Conservation (phyloP, 2,113 vertebrate genomes). For the Saguinus imperator region DNA sequence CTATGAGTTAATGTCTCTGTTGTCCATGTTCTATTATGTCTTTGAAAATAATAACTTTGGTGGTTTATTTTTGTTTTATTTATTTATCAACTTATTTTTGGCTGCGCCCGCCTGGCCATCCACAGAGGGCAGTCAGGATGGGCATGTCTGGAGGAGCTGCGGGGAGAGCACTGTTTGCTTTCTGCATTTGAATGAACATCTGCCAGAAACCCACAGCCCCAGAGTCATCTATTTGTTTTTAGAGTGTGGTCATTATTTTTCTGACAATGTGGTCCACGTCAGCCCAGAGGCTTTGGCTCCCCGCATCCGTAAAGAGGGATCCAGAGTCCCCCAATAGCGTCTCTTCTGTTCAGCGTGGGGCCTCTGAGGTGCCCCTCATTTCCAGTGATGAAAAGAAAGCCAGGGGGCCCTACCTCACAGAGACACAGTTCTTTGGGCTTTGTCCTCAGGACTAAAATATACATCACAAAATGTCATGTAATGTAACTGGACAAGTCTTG, state of each 20-base stretch:
- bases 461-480: not conserved
- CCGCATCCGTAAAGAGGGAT: not conserved
- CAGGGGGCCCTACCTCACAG: not conserved
- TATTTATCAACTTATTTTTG: constrained; percentile 48
- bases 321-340: not conserved
- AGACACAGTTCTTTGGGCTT: not conserved
- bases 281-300: not conserved
- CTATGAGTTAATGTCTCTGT: constrained; percentile 52
- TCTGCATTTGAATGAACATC: constrained; percentile 68
- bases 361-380: not conserved
- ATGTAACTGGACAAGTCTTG: not conserved
- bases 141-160: constrained; percentile 67
- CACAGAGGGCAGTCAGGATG: constrained; percentile 33
- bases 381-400: not conserved
- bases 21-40: constrained; percentile 47
- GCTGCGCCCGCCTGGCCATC: constrained; percentile 33
- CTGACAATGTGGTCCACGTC: constrained; percentile 52
- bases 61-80: constrained; percentile 64
- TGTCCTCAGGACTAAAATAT: not conserved
- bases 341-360: constrained; percentile 18
- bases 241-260: constrained; percentile 68
- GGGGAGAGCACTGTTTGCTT: constrained; percentile 60
- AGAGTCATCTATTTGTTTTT: constrained; percentile 70
- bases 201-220: constrained; percentile 68
- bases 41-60: constrained; percentile 42